A percentile compares a stretch with the other conserved stretches of the same genome.
Evolutionary conservation across 1,140 invertebrate species (phyloP).

Genomic region (Tetramorium parvispinum): DNA sequence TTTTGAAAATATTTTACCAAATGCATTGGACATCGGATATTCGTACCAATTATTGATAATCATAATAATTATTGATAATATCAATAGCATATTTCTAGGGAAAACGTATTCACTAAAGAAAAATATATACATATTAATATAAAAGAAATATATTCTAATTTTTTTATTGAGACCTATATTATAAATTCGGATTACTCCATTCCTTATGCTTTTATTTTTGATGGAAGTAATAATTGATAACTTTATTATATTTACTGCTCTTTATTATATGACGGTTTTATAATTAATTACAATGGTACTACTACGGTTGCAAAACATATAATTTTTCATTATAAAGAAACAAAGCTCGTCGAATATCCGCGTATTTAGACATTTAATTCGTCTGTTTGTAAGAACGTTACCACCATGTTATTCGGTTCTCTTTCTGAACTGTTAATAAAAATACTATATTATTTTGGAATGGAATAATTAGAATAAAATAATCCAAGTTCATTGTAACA

Average conservation of each 20-base stretch:
- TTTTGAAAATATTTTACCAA: constrained; percentile 10
- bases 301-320: neutral
- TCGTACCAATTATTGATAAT: neutral
- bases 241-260: constrained; percentile 13
- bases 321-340: constrained; percentile 4
- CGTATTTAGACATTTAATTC: neutral
- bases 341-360: neutral
- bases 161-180: neutral
- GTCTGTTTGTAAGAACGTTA: neutral
- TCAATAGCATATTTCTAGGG: constrained; percentile 44
- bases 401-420: neutral
- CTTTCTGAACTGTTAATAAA: neutral
- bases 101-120: constrained; percentile 21
- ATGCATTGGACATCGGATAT: neutral
- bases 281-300: neutral
- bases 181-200: neutral
- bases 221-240: neutral
- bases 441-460: neutral
- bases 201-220: neutral
- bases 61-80: neutral
- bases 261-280: neutral
- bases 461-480: neutral
- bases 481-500: neutral
- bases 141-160: neutral
- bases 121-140: neutral